Evolutionary conservation across 2,797 vertebrate species (phyloP), one percentile per base, ranked within the genome.

Genomic region (Taenioides sp.): DNA sequence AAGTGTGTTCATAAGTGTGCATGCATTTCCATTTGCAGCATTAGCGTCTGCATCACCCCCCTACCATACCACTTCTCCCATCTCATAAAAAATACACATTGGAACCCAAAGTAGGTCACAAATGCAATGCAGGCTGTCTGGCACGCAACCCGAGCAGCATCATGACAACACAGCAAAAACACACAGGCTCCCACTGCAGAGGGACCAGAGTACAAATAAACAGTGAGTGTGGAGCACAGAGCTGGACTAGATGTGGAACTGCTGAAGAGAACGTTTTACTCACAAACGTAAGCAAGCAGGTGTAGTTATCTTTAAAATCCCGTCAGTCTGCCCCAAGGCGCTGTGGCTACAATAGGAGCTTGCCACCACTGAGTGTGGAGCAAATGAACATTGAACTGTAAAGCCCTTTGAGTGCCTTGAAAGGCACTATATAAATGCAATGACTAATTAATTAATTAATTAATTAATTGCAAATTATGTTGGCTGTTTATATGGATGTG

Each of bases 41-140:
- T 5, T 65, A 69, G 70, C 1, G 58, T 80, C 76, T 78, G 65
- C 64, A 28, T 79, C 75, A 65, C 23, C 17, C 43, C 43, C 40
- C 60, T 10, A 31, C 60, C 64, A 50, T 65, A 17, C 43, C 43
- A 49, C 64, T 65, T 43, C 63, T 65, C 72, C 34, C 67, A 2
- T 7, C 84, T 87, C 83, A 84, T 86, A 22, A 86, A 87, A 88
- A 83, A 89, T 86, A 81, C 69, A 87, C 78, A 79, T 58, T 73
- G 71, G 43, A 47, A 77, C 22, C 71, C 67, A 82, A 89, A 88
- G 88, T 88, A 87, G 86, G 88, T 88, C 88, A 89, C 70, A 80
- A 71, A 73, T 34, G 37, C 11, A 17, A 78, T 59, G 82, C 70
- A 31, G 80, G 74, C 75, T 73, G 80, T 81, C 78, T 81, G 81